A percentile compares a stretch with the other conserved stretches of the same genome.
These are phyloP conservation scores for Otocyon megalotis DNA, from an alignment of 2,113 vertebrate species.

Conservation along the genomic window DNA sequence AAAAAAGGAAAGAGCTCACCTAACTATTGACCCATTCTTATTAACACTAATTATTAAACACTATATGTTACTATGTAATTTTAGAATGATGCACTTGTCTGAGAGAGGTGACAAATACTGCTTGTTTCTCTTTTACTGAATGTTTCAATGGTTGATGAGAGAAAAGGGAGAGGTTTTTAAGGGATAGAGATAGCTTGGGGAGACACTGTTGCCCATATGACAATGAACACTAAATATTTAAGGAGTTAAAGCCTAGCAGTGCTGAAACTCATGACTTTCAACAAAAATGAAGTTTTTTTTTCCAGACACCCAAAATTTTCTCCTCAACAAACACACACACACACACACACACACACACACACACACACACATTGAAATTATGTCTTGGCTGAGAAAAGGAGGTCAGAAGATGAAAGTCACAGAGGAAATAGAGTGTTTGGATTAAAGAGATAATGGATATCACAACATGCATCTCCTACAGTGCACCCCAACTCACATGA, in stretches of 20 bases:
- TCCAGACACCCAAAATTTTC: neutral
- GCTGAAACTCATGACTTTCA: neutral
- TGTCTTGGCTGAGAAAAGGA: neutral
- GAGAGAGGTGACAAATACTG: neutral
- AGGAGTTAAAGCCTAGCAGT: neutral
- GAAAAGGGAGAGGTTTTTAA: neutral
- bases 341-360: neutral
- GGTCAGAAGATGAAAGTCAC: neutral
- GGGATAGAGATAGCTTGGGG: neutral
- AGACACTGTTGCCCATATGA: rapidly evolving
- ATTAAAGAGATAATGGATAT: neutral
- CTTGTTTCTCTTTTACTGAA: neutral
- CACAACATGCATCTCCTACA: neutral
- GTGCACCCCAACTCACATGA: neutral
- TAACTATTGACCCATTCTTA: neutral
- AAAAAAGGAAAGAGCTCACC: neutral
- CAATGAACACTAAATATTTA: neutral
- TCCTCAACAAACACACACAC: neutral
- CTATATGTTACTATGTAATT: neutral
- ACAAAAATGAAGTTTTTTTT: neutral
- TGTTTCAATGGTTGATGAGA: neutral
- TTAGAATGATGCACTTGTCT: neutral
- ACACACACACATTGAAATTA: neutral
- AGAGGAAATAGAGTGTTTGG: neutral
- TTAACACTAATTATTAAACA: neutral